Percentiles rank a stretch among this genome's conserved stretches.
These are phyloP conservation scores for Otus sunia DNA, from an alignment of 2,113 vertebrate species.

Conservation along the genomic window DNA sequence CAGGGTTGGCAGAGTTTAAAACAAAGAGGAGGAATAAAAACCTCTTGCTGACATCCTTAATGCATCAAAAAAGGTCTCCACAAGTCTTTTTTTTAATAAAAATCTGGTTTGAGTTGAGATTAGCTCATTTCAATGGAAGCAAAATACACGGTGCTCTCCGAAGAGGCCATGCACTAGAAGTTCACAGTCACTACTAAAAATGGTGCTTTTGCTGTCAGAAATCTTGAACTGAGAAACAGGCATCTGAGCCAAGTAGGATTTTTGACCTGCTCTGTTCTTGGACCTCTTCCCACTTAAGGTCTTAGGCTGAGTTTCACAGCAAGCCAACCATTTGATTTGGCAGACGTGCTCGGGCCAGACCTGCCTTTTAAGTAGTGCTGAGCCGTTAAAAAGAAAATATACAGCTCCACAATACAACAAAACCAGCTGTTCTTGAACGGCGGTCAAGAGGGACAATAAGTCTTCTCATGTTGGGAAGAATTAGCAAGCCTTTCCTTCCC, in stretches of 20 bases:
- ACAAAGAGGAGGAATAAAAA: not conserved
- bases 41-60: not conserved
- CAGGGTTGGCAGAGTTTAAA: not conserved
- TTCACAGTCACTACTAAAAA: not conserved
- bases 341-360: not conserved
- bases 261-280: not conserved
- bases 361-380: not conserved
- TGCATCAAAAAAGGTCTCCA: not conserved
- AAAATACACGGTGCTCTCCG: accelerated
- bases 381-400: not conserved
- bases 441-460: not conserved
- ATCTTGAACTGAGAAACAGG: not conserved
- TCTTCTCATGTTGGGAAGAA: conserved; percentile 9
- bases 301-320: not conserved
- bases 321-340: not conserved
- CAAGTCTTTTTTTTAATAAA: not conserved
- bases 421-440: not conserved
- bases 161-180: not conserved
- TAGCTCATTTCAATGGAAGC: not conserved
- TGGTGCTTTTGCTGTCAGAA: not conserved
- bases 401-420: not conserved
- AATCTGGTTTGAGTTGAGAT: not conserved
- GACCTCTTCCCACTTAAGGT: not conserved
- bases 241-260: not conserved
- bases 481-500: conserved; percentile 34